Conservation (phyloP, 2,888 invertebrate species). For the Aleiodes leptofemur region DNA sequence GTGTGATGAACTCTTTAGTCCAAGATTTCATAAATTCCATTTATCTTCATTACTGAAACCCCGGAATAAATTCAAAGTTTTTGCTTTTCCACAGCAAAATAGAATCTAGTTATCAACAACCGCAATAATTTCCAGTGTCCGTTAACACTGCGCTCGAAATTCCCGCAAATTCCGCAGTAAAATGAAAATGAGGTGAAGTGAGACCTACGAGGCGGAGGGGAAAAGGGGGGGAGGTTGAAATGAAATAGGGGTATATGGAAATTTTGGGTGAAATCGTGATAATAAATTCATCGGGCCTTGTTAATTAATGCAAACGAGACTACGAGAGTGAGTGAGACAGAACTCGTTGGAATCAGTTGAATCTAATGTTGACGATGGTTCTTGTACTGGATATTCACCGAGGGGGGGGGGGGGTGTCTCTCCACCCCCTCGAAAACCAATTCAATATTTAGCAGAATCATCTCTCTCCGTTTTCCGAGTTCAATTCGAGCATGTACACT, state of each 20-base stretch:
- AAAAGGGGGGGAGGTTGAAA: too few species aligned
- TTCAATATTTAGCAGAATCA: conserved; percentile 34
- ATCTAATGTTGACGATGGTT: conserved; percentile 38
- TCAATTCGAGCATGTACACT: conserved; percentile 11
- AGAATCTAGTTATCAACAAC: neutral
- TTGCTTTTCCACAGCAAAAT: neutral
- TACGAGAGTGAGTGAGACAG: neutral
- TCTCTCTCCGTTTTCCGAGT: conserved; percentile 27
- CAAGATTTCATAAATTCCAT: too few species aligned
- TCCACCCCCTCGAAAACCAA: neutral
- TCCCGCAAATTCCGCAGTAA: neutral
- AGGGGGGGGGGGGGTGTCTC: too few species aligned
- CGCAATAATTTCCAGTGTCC: conserved; percentile 36
- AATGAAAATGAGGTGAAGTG: conserved; percentile 16
- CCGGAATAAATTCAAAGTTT: conserved; percentile 1
- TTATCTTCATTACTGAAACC: too few species aligned
- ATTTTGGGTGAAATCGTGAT: conserved; percentile 39
- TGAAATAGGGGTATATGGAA: conserved; percentile 27
- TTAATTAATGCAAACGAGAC: conserved; percentile 52
- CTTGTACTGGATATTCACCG: neutral
- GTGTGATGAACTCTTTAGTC: too few species aligned
- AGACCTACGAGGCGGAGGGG: neutral
- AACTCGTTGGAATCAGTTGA: neutral
- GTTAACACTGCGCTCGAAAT: conserved; percentile 33
- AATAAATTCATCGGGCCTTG: conserved; percentile 53